These are phyloP conservation scores for Conus ventricosus DNA, from an alignment of 1,140 invertebrate species.

Conservation along the genomic window DNA sequence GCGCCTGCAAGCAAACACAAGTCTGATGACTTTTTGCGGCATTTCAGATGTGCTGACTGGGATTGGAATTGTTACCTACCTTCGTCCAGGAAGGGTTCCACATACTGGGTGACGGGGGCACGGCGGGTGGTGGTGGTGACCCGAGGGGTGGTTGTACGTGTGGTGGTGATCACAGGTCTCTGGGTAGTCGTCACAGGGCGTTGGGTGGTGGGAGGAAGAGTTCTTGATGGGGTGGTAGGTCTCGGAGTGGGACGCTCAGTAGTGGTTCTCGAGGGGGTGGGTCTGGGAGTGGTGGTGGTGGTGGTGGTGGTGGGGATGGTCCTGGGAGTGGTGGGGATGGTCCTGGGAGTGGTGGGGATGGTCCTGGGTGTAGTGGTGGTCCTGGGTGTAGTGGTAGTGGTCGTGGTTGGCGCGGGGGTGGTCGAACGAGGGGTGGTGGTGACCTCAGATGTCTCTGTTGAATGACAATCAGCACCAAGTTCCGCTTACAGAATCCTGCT, in stretches of 20 bases:
- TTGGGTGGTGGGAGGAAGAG: not conserved
- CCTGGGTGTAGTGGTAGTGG: not conserved
- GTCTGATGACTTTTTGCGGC: no score
- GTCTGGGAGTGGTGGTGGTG: not conserved
- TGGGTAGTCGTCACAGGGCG: not conserved
- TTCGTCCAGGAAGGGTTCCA: not conserved
- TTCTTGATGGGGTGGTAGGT: not conserved
- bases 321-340: not conserved
- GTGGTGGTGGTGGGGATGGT: not conserved
- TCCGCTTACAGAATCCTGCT: no score
- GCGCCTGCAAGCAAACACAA: no score
- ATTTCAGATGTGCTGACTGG: no score
- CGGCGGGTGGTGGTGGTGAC: not conserved
- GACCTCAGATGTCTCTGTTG: not conserved
- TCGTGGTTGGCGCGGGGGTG: not conserved
- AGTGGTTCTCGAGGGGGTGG: not conserved
- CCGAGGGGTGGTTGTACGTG: not conserved
- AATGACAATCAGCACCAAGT: no score
- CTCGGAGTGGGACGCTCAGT: not conserved
- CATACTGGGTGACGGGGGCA: not conserved
- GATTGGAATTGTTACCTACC: not conserved
- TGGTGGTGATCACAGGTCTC: not conserved
- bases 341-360: not conserved
- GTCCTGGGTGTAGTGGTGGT: not conserved
- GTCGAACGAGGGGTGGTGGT: not conserved